phyloP scores from a whole-genome alignment of 2,797 vertebrate species.

The Xenops minutus region DNA sequence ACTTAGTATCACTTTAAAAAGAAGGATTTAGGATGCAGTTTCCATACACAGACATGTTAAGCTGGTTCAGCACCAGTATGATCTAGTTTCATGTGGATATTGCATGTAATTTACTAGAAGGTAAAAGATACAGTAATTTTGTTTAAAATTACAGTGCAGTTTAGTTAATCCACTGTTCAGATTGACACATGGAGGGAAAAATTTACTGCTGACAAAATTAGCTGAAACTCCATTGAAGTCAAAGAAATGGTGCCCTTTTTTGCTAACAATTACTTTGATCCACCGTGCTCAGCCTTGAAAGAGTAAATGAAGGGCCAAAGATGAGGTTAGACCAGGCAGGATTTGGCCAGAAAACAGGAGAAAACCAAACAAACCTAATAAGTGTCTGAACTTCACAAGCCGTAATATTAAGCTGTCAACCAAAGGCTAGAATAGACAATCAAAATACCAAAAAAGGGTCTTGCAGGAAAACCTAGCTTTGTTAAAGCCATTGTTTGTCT shows the following conservation, averaged over 20 bases:
- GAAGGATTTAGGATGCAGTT: conserved; percentile 65
- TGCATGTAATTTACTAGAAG: conserved; percentile 65
- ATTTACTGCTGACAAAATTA: conserved; percentile 35
- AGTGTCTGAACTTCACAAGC: conserved; percentile 71
- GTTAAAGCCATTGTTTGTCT: conserved; percentile 80
- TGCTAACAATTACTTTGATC: conserved; percentile 11
- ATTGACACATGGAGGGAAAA: conserved; percentile 9
- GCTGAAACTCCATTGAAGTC: neutral
- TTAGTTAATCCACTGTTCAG: conserved; percentile 70
- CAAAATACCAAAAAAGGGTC: conserved; percentile 78
- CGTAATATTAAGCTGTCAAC: conserved; percentile 76
- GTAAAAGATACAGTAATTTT: conserved; percentile 76
- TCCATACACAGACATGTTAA: conserved; percentile 60
- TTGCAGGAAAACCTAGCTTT: conserved; percentile 77
- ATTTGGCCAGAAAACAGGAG: conserved; percentile 39
- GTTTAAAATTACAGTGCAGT: conserved; percentile 72
- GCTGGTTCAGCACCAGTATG: conserved; percentile 47
- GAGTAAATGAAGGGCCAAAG: conserved; percentile 61
- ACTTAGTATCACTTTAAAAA: conserved; percentile 69
- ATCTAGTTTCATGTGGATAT: conserved; percentile 66
- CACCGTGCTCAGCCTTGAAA: conserved; percentile 66
- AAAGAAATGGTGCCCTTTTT: conserved; percentile 17
- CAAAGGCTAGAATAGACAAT: conserved; percentile 76
- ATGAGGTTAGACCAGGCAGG: neutral
- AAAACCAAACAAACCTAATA: conserved; percentile 49